Evolutionary conservation across 1,140 invertebrate genomes (phyloP), one percentile per base, ranked within the genome.

Genomic region (Meteorus sp.): DNA sequence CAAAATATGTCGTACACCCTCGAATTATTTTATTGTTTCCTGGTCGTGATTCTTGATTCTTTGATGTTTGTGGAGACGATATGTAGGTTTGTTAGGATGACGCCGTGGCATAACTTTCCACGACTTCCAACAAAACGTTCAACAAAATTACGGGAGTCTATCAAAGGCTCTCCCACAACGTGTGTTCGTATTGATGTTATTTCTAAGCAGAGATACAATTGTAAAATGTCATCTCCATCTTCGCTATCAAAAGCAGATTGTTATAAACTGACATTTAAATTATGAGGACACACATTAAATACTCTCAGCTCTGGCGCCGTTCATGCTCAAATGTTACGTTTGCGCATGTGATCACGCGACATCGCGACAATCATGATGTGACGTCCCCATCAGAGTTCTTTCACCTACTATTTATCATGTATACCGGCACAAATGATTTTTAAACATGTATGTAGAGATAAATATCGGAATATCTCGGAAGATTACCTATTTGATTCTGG

Each of bases 81-180:
- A 64, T 35, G 56, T 68, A 54, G 63, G 63, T 45, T 60, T 64
- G 60, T 44, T 55, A 54, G 17, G 22, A 39, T 48, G 55, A 33
- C 31, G 44, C n/a, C 41, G 64, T 63, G 60, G 62, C 70, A 73
- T 73, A 72, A 69, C 69, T 60, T 61, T 66, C 62, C 31, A 37
- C 61, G 57, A 63, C 41, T 66, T 54, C 50, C 61, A 41, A 35
- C 11, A 8, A 37, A 22, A 56, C 17, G n/a, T 13, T 59, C 17
- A 45, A 11, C 19, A 29, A 55, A 57, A 22, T 27, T 15, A 22
- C 17, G 35, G 27, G 29, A 33, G 31, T 52, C 31, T 19, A 39
- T 33, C 11, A 29, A 43, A 41, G 25, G 43, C 27, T 52, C 33
- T 57, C n/a, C 25, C 15, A 37, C 23, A 39, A 37, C 23, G 37